These are phyloP conservation scores for Embidobia sp. DNA, from an alignment of 2,888 invertebrate species.

Conservation along the genomic window DNA sequence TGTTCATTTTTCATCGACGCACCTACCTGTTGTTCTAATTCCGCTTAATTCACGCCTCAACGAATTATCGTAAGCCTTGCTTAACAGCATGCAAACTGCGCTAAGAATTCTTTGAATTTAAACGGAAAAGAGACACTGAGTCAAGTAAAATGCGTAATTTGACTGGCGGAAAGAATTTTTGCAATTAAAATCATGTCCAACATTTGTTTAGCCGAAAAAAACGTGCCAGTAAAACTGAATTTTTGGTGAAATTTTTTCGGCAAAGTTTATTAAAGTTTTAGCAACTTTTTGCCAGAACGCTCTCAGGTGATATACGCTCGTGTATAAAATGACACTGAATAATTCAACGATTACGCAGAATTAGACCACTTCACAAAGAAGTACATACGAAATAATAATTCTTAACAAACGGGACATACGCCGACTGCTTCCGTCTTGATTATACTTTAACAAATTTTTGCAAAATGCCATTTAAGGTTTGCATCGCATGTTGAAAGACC, in stretches of 20 bases:
- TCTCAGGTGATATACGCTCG: slow-evolving; percentile 27
- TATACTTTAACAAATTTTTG: slow-evolving; percentile 28
- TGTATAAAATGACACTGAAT: slow-evolving; percentile 60
- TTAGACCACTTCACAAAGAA: slow-evolving; percentile 53
- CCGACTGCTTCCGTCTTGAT: slow-evolving; percentile 17
- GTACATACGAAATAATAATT: slow-evolving; percentile 30
- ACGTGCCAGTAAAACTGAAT: background rate
- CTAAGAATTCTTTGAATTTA: too few relatives aligned
- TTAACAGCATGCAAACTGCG: too few relatives aligned
- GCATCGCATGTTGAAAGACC: too few relatives aligned
- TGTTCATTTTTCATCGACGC: slow-evolving; percentile 62
- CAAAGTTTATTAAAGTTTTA: slow-evolving; percentile 44
- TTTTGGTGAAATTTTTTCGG: slow-evolving; percentile 14
- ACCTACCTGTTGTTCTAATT: slow-evolving; percentile 63
- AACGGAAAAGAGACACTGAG: too few relatives aligned
- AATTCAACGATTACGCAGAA: slow-evolving; percentile 57
- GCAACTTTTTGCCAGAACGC: slow-evolving; percentile 27
- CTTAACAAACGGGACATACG: slow-evolving; percentile 19
- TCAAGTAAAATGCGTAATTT: background rate
- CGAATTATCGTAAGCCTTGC: too few relatives aligned
- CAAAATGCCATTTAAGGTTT: slow-evolving; percentile 31
- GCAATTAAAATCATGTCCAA: slow-evolving; percentile 10
- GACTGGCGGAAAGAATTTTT: background rate
- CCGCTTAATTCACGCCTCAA: slow-evolving; percentile 45
- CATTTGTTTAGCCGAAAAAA: slow-evolving; percentile 16